Conservation (phyloP, 2,113 vertebrate genomes). For the Anseranas semipalmata region DNA sequence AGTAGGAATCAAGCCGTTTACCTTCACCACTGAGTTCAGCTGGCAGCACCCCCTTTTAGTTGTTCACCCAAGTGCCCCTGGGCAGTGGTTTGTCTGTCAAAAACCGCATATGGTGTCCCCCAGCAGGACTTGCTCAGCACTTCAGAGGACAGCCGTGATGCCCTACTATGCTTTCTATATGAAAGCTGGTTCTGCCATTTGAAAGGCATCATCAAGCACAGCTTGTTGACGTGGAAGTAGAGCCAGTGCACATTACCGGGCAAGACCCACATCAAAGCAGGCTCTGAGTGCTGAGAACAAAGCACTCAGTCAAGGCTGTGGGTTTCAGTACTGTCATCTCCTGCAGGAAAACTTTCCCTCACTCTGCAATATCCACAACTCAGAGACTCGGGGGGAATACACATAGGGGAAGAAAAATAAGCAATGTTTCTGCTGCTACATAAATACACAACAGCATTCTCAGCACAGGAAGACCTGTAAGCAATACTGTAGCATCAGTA, state of each 20-base stretch:
- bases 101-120: background rate
- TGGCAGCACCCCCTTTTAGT: background rate
- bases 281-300: background rate
- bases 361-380: background rate
- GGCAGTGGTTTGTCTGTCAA: background rate
- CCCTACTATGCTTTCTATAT: background rate
- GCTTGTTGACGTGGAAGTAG: background rate
- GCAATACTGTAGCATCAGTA: background rate
- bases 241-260: background rate
- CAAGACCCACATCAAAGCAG: background rate
- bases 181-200: background rate
- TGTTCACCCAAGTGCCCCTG: background rate
- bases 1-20: background rate
- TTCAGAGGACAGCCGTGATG: too few relatives aligned
- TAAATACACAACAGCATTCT: background rate
- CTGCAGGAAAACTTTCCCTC: background rate
- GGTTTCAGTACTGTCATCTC: background rate
- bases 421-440: background rate
- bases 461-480: background rate
- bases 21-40: background rate
- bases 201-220: background rate
- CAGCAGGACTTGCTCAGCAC: background rate
- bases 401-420: background rate
- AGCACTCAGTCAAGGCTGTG: background rate
- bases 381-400: background rate